Percentiles rank a stretch among this genome's conserved stretches.
Conservation (phyloP, 1,140 invertebrate species). For the Sitobion miscanthi region DNA sequence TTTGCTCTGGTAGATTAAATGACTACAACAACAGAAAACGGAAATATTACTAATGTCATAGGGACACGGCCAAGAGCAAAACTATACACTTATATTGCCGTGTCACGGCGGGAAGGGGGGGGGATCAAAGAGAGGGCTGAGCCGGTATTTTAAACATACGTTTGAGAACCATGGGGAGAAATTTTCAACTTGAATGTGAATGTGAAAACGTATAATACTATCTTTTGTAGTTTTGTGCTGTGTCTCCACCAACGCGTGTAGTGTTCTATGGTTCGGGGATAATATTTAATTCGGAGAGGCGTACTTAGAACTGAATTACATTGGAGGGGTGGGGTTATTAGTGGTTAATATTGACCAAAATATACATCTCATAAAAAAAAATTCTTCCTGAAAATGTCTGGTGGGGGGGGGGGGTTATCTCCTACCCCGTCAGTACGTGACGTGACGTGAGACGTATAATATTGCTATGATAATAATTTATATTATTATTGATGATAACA, state of each 20-base stretch:
- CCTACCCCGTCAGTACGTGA: neutral
- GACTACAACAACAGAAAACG: constrained; percentile 12
- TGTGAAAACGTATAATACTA: neutral
- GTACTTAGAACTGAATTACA: too few species aligned
- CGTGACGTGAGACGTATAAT: neutral
- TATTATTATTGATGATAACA: neutral
- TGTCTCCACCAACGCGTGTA: neutral
- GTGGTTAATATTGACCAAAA: too few species aligned
- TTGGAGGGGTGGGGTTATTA: too few species aligned
- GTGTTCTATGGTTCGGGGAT: neutral
- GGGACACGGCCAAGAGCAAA: neutral
- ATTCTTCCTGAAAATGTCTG: too few species aligned
- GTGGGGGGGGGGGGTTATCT: too few species aligned
- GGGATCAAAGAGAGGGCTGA: neutral
- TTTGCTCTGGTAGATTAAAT: constrained; percentile 31
- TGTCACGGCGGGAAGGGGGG: neutral
- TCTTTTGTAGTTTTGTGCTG: neutral
- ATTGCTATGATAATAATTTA: neutral
- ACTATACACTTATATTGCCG: neutral
- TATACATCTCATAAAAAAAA: too few species aligned
- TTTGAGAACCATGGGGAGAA: neutral
- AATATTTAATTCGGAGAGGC: neutral
- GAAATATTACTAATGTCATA: constrained; percentile 22
- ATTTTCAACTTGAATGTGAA: neutral
- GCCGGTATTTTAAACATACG: neutral